phyloP scores from a whole-genome alignment of 2,113 vertebrate species.

The Callipepla californica region DNA sequence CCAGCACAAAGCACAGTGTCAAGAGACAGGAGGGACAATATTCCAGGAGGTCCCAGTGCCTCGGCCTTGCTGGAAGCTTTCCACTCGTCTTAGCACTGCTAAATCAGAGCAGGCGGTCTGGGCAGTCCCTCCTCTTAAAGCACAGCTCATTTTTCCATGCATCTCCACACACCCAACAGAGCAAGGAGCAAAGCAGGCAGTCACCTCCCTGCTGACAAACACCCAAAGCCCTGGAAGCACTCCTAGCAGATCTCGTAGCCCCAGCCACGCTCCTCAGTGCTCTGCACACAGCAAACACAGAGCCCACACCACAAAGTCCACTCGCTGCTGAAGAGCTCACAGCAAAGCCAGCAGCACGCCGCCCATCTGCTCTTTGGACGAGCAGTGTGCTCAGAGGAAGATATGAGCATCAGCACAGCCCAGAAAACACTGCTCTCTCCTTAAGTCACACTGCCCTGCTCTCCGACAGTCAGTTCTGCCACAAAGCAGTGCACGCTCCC shows the following conservation, averaged over 20 bases:
- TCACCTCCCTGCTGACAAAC: background rate
- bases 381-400: background rate
- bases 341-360: background rate
- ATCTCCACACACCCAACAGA: background rate
- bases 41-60: background rate
- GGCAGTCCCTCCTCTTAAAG: background rate
- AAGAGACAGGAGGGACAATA: background rate
- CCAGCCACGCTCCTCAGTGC: background rate
- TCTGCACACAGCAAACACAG: background rate
- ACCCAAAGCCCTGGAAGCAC: background rate
- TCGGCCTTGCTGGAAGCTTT: background rate
- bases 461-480: background rate
- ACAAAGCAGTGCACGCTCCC: background rate
- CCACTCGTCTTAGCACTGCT: background rate
- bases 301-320: background rate
- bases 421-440: background rate
- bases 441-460: background rate
- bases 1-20: background rate
- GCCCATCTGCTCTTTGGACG: background rate
- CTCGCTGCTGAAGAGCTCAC: background rate
- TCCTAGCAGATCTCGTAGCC: background rate
- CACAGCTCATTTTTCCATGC: background rate
- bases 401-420: accelerated
- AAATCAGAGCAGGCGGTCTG: too few relatives aligned
- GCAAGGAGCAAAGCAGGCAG: background rate